Base-by-base conservation (phyloP, 2,797 vertebrate genomes). In the Cryptoprocta ferox region DNA sequence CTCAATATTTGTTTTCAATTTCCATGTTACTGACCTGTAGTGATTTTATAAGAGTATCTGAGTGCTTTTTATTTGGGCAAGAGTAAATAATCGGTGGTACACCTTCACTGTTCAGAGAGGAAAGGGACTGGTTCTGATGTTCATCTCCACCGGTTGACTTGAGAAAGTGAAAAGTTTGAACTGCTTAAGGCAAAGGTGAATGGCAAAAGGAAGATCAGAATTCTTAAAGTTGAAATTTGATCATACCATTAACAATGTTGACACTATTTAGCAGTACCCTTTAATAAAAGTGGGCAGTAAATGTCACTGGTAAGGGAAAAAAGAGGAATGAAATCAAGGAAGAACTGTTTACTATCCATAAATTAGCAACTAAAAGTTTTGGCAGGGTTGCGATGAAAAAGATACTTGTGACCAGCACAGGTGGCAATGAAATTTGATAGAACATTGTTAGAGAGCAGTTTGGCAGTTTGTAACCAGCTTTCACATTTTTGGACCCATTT, bases 171-270 rank as follows among this genome's bases (percentile, higher is more conserved):
- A 95, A 53, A 82, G 81, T 89, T 90, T 89, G 71, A 85, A 48
- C 53, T 90, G 26, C 21, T 13, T 75, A 42, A 88, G 65, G 16
- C 81, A 84, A 66, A 85, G 6, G n/a, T 61, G 48, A 70, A 76
- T 42, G 59, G 76, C 87, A 68, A 71, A 59, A 30, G 24, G 16
- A 83, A 81, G 61, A 68, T 1, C 48, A 84, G 28, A 71, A 42
- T 94, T 75, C 59, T 94, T 80, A 63, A 94, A 94, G 45, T 61
- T 88, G 35, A 39, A 61, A 86, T 93, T 85, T 42, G 12, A 35
- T 81, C 65, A 80, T 56, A 24, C 45, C 37, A 8, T n/a, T 75
- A 50, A 76, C 50, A 92, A n/a, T 81, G 37, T 45, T 70, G 70
- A 24, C 11, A 35, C 48, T n/a, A 37, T 71, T 85, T 68, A 53